A percentile compares a stretch with the other conserved stretches of the same genome.
phyloP scores from a whole-genome alignment of 1,140 invertebrate genomes.

The Drosophila pectinifera region DNA sequence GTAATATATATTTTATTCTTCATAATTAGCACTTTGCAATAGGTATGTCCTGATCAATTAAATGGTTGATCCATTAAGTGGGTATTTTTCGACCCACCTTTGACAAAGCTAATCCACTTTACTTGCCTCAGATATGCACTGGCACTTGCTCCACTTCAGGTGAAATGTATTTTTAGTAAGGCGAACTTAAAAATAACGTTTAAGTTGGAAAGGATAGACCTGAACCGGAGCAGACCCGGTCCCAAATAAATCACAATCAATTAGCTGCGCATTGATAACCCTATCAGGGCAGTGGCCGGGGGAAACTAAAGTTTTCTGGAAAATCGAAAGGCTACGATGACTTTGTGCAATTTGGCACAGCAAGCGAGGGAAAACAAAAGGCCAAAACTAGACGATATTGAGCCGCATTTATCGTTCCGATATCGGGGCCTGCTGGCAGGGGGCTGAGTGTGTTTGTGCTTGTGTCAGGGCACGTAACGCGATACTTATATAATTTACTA shows the following conservation, averaged over 20 bases:
- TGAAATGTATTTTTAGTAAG: slow-evolving; percentile 25
- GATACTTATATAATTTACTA: slow-evolving; percentile 83
- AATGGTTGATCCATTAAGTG: not conserved
- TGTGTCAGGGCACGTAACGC: slow-evolving; percentile 68
- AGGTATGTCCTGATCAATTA: slow-evolving; percentile 1
- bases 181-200: slow-evolving; percentile 36
- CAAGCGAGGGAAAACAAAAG: slow-evolving; percentile 27
- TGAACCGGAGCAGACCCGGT: not conserved
- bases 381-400: slow-evolving; percentile 52
- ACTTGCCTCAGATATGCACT: not conserved
- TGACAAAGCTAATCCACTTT: slow-evolving; percentile 7
- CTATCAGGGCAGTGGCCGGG: slow-evolving; percentile 31
- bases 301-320: slow-evolving; percentile 18
- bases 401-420: slow-evolving; percentile 63
- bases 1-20: too few species aligned
- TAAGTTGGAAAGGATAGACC: not conserved
- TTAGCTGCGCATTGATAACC: slow-evolving; percentile 32
- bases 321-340: slow-evolving; percentile 46
- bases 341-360: slow-evolving; percentile 49
- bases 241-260: slow-evolving; percentile 49
- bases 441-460: slow-evolving; percentile 35
- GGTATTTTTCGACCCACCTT: not conserved
- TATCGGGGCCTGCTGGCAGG: slow-evolving; percentile 25
- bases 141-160: not conserved
- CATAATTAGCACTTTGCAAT: not conserved